Base-by-base conservation (phyloP, 2,113 vertebrate genomes). In the Oxygymnocypris stewartii region DNA sequence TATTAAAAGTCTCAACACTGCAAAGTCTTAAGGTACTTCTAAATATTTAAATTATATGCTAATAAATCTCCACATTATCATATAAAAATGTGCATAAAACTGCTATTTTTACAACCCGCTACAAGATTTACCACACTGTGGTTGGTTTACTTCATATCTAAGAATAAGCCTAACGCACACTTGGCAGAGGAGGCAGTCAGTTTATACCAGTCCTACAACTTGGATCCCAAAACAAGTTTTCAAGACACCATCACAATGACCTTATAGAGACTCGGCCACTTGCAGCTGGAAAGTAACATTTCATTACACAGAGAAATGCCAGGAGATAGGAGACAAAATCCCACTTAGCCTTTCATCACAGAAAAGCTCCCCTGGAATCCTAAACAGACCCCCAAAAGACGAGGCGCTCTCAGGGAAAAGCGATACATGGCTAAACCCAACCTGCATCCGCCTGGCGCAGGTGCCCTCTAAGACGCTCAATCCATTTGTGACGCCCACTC, bases 341-440 rank as follows among this genome's bases (percentile, higher is more conserved):
- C 74, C 74, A 51, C 54, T 77, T 78, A 69, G 84, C 74, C 74
- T 81, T 63, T 67, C 57, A 65, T 85, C 57, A 78, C 73, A 35
- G 42, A 49, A 77, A 85, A 78, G 74, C 84, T 65, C 14, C 18
- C 7, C 28, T n/a, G 16, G 31, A 78, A 78, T 77, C 84, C 74
- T 35, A 78, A 85, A 76, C 84, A 85, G 42, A 4, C 16, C 57
- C 14, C 20, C 40, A 76, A 76, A 77, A 81, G 7, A 44, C 57
- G 16, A 71, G 16, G 35, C 1, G 35, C 16, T 71, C 40, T 49
- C 37, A 59, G 74, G 73, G 10, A 85, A 16, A 25, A 31, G 65
- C 11, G 71, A 85, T 65, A 78, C 25, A 0, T 4, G 42, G 59
- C 59, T 85, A 78, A 85, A 67, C 84, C 59, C 40, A 42, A 79